phyloP scores from a whole-genome alignment of 64 coral and sea anemone species.

The Acropora yongei region DNA sequence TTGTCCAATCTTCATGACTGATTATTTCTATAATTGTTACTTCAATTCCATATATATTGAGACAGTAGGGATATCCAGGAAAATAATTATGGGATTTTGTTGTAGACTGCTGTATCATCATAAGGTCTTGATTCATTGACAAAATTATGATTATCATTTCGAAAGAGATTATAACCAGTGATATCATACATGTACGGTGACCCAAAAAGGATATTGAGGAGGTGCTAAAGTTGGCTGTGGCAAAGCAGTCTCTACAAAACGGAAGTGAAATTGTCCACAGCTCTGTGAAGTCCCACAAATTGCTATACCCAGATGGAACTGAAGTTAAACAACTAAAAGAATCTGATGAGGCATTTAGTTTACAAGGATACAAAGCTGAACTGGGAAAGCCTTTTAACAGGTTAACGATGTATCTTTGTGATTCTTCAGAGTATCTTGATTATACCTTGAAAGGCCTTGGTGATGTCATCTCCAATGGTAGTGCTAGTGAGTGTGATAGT shows the following conservation, averaged over 20 bases:
- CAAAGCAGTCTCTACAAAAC: not conserved
- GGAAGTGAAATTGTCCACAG: not conserved
- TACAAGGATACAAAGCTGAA: conserved; percentile 34
- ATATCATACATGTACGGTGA: too few species aligned
- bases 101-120: too few species aligned
- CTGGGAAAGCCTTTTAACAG: conserved; percentile 35
- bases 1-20: too few species aligned
- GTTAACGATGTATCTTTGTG: conserved; percentile 21
- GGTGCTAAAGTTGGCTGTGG: not conserved
- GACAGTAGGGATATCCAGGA: too few species aligned
- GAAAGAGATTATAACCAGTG: too few species aligned
- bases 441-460: not conserved
- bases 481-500: not conserved
- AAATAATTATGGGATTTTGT: too few species aligned
- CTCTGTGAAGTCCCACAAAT: not conserved
- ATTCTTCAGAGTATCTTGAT: conserved; percentile 6
- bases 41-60: too few species aligned
- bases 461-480: not conserved
- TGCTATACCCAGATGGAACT: not conserved
- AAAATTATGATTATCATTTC: too few species aligned
- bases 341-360: not conserved
- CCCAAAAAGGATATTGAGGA: not conserved
- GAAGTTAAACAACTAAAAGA: conserved; percentile 17
- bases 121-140: too few species aligned
- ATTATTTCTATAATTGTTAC: too few species aligned